These are phyloP conservation scores for Gopherus evgoodei DNA, from an alignment of 2,113 vertebrate species.

Conservation along the genomic window DNA sequence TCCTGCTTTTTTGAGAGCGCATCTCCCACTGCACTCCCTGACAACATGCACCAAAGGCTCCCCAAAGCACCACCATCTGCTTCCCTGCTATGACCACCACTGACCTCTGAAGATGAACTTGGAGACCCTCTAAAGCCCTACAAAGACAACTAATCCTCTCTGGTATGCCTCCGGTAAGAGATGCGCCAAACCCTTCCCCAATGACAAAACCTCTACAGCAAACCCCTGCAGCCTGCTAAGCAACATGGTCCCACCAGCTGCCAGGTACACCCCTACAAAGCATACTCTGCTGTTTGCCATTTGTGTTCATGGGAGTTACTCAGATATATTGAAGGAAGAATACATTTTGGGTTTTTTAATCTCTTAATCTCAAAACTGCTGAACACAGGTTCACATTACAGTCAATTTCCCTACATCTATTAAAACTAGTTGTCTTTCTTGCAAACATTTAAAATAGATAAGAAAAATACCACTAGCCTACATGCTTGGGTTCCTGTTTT, in stretches of 20 bases:
- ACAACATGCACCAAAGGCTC: neutral
- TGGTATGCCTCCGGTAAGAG: too few relatives aligned
- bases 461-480: neutral
- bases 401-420: neutral
- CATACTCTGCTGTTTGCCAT: neutral
- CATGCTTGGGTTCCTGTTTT: neutral
- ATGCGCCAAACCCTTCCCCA: too few relatives aligned
- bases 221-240: too few relatives aligned
- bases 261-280: too few relatives aligned
- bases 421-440: neutral
- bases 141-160: too few relatives aligned
- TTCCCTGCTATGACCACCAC: too few relatives aligned
- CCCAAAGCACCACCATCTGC: neutral
- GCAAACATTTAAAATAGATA: neutral
- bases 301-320: neutral
- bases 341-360: too few relatives aligned
- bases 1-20: neutral
- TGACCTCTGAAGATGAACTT: too few relatives aligned
- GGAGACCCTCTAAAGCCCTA: too few relatives aligned
- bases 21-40: neutral
- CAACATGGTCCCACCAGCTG: too few relatives aligned
- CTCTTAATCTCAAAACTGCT: neutral
- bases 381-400: neutral
- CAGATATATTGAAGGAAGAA: neutral
- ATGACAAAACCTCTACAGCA: too few relatives aligned